These are phyloP conservation scores for Meghimatium bilineatum DNA, from an alignment of 2,888 invertebrate species.

Conservation along the genomic window DNA sequence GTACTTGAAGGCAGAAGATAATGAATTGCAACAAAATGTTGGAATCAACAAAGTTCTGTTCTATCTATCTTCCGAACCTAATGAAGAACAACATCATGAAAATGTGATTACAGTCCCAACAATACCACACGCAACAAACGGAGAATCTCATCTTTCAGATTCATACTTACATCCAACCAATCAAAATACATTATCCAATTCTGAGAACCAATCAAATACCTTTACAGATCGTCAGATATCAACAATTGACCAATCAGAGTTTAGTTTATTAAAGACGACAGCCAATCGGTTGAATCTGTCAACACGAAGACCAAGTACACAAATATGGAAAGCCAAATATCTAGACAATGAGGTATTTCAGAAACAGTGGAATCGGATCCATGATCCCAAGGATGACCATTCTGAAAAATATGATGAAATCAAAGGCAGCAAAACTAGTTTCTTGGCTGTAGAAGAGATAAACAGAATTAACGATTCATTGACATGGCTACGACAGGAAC, in stretches of 20 bases:
- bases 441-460: neutral
- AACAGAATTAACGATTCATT: conserved; percentile 33
- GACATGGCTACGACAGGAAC: conserved; percentile 37
- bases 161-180: neutral
- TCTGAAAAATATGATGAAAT: neutral
- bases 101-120: neutral
- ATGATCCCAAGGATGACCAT: neutral
- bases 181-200: neutral
- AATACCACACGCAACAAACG: neutral
- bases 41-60: neutral
- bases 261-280: conserved; percentile 28
- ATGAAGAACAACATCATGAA: neutral
- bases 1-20: too few relatives aligned
- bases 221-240: neutral
- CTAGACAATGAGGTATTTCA: neutral
- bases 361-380: neutral
- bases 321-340: conserved; percentile 50
- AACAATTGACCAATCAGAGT: conserved; percentile 30
- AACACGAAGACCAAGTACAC: conserved; percentile 50
- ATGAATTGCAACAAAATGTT: neutral
- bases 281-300: conserved; percentile 49
- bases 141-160: neutral
- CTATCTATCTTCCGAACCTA: neutral
- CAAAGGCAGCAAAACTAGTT: neutral
- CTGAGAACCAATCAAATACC: neutral